These are phyloP conservation scores for Pedicia rivosa DNA, from an alignment of 2,888 invertebrate genomes.

Conservation along the genomic window DNA sequence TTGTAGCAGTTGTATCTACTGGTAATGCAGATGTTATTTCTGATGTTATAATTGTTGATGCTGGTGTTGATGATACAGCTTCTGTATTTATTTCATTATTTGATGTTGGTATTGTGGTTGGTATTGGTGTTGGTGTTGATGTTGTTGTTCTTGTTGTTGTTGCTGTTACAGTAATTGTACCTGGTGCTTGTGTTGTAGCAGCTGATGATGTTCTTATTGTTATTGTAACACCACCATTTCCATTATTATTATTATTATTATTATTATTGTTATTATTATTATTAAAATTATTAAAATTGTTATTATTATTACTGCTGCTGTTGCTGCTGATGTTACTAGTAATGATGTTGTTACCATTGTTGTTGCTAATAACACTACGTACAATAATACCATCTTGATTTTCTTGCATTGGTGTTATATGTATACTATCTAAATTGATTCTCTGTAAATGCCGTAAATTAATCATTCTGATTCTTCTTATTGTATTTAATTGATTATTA, in stretches of 20 bases:
- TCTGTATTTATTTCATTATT: background rate
- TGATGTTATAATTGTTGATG: too few species aligned
- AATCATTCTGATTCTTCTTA: conserved; percentile 10
- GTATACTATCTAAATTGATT: conserved; percentile 26
- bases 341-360: background rate
- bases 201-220: background rate
- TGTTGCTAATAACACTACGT: background rate
- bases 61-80: background rate
- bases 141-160: background rate
- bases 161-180: background rate
- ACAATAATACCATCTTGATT: conserved; percentile 12
- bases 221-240: background rate
- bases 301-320: background rate
- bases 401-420: conserved; percentile 17
- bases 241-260: background rate
- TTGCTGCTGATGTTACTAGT: background rate
- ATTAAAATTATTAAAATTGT: too few species aligned
- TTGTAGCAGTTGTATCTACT: background rate
- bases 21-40: background rate
- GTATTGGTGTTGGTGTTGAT: background rate
- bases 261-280: too few species aligned
- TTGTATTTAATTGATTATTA: conserved; percentile 5
- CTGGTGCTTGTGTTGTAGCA: background rate
- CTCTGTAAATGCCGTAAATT: conserved; percentile 25
- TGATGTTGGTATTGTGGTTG: background rate